Evolutionary conservation across 1,140 invertebrate species (phyloP), one percentile per base, ranked within the genome.

Genomic region (Psilanteris sp.): DNA sequence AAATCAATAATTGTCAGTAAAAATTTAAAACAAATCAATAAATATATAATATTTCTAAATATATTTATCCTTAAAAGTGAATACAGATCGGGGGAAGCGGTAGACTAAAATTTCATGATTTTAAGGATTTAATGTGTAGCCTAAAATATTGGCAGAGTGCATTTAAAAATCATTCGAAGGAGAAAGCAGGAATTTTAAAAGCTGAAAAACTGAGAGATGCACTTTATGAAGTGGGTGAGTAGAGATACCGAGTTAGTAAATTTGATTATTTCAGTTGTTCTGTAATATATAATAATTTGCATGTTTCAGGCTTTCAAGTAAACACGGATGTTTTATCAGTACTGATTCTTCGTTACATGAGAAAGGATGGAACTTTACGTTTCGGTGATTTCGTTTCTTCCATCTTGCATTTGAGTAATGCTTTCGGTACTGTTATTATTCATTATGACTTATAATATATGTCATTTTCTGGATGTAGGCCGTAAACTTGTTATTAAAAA

Each of bases 331-430:
- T 95, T 32, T 86, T 96, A 62, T 94, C 94, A 2, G 91, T 95
- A 24, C 89, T 97, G 9, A 93, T 96, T 34, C 88, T 97, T 46
- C 90, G 95, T 62, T 97, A 96, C 78, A 97, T 97, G 94, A 91
- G 96, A 57, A 97, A 97, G 87, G 96, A 98, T 85, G 96, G 96
- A 32, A 97, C 96, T 26, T 88, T 97, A n/a, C 89, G 96, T 78
- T 96, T 97, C 82, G 96, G 96, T 9, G 96, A 98, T 85, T 97
- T 96, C 83, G 96, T 97, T 0, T 95, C 94, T 3, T 94, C 95
- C 22, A 94, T 97, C 81, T 90, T 97, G 66, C 95, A 96, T 82
- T 89, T 98, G 18, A 95, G 94, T 57, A 92, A 95, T 52, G 94
- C 96, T 18, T 97, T 97, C 83, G 93, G 95, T 95, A 91, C 93